Evolutionary conservation across 53 echinoderm and acorn worm species (phyloP), one percentile per base, ranked within the genome.

Genomic region (Arbacia lixula): DNA sequence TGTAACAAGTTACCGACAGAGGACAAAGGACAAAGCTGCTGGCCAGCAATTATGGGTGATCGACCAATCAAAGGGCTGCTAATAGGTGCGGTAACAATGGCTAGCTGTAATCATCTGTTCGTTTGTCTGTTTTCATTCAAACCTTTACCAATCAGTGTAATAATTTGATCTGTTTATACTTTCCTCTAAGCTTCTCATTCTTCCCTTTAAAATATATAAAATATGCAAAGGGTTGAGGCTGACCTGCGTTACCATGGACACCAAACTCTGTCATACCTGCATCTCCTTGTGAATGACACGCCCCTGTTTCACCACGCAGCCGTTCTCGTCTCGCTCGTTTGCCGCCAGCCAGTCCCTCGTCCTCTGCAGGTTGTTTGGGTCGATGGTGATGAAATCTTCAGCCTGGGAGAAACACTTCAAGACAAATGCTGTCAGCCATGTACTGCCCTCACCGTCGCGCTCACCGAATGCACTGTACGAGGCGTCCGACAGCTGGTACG

Each of bases 381-480:
- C 99, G 40, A 99, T 92, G 10, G 32, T 85, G 55, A 99, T 99
- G 63, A 86, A 99, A 19, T 92, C 74, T 26, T 72, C 40, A 1
- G 99, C 94, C 60, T 90, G 91, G 2, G 89, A 87, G 58, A 94
- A 99, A 6, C 91, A 93, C 82, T 87, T 85, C 42, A 99, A 63
- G 0, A 95, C 99, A 40, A 92, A 95, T 4, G 99, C 94, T 29
- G 99, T 95, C 74, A 99, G 76, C 94, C 94, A 95, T 10, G 92
- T 99, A 66, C 99, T 99, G 35, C 94, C 99, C 14, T 75, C 68
- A 0, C 85, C 72, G 41, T 99, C 99, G 1, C 87, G 53, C 33
- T 92, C 62, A 3, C 99, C 90, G 28, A 95, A 95, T 46, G 95
- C 95, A 64, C 89, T 91, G 85, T 99, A 99, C n/a, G 99, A 99